Conservation (phyloP, 2,797 vertebrate species). For the Lerista edwardsae region DNA sequence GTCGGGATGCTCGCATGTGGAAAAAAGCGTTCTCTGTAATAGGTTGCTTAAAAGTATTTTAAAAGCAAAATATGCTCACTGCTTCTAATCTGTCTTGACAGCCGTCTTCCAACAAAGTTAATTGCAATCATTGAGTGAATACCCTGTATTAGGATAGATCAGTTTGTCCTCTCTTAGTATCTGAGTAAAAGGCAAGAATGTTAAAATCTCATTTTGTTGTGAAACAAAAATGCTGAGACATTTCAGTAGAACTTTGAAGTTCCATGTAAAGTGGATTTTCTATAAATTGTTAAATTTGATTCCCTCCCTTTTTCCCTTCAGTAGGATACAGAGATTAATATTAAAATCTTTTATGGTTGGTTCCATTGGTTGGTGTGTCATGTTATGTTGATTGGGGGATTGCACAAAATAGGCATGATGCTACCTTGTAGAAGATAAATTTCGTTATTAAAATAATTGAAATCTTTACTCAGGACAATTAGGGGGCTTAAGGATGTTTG, state of each 20-base stretch:
- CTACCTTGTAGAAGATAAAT: not conserved
- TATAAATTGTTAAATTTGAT: not conserved
- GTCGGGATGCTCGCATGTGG: not conserved
- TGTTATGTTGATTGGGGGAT: not conserved
- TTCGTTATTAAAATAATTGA: not conserved
- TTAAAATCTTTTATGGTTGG: not conserved
- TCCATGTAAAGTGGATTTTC: not conserved
- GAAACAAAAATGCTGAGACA: not conserved
- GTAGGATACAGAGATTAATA: too few relatives aligned
- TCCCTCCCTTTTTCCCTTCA: not conserved
- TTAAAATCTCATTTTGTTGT: too few relatives aligned
- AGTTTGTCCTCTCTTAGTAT: not conserved
- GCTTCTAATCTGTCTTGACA: not conserved
- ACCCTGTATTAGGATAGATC: not conserved
- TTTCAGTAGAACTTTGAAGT: not conserved
- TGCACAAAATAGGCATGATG: not conserved
- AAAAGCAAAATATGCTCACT: not conserved
- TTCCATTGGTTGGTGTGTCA: not conserved
- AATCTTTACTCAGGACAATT: not conserved
- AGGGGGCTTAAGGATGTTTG: too few relatives aligned
- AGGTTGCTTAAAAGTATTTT: not conserved
- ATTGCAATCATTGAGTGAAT: not conserved
- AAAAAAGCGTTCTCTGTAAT: not conserved
- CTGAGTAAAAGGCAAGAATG: not conserved
- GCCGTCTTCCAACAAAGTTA: not conserved